These are phyloP conservation scores for Cheirogaleus medius DNA, from an alignment of 2,113 vertebrate genomes.

Conservation along the genomic window DNA sequence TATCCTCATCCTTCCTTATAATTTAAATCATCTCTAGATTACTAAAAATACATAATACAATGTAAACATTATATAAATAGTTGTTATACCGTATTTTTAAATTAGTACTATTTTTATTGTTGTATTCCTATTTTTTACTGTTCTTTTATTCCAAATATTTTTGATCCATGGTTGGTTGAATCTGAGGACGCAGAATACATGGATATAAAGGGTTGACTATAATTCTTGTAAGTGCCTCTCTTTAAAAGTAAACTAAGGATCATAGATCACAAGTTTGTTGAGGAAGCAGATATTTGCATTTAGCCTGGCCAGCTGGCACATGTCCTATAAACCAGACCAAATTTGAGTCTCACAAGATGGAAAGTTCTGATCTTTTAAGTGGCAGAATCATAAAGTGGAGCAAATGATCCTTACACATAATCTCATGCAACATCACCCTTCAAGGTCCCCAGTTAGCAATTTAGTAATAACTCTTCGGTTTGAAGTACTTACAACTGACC, in stretches of 20 bases:
- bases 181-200: background rate
- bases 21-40: background rate
- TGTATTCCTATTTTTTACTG: background rate
- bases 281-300: constrained; percentile 71
- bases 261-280: constrained; percentile 66
- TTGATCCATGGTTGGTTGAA: background rate
- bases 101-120: background rate
- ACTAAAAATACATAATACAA: background rate
- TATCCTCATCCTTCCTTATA: background rate
- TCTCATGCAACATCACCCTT: constrained; percentile 86
- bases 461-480: constrained; percentile 80
- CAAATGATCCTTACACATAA: constrained; percentile 86
- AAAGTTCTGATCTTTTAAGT: constrained; percentile 72
- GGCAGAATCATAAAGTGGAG: constrained; percentile 81
- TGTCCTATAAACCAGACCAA: constrained; percentile 72
- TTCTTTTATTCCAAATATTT: background rate
- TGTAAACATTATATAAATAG: background rate
- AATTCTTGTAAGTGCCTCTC: background rate
- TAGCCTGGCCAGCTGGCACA: constrained; percentile 64
- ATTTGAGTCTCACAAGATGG: constrained; percentile 52
- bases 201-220: background rate
- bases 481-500: constrained; percentile 67
- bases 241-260: constrained; percentile 52
- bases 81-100: background rate
- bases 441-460: constrained; percentile 85